A percentile compares a stretch with the other conserved stretches of the same genome.
Evolutionary conservation across 2,113 vertebrate species (phyloP).

Genomic region (Clarias magur): DNA sequence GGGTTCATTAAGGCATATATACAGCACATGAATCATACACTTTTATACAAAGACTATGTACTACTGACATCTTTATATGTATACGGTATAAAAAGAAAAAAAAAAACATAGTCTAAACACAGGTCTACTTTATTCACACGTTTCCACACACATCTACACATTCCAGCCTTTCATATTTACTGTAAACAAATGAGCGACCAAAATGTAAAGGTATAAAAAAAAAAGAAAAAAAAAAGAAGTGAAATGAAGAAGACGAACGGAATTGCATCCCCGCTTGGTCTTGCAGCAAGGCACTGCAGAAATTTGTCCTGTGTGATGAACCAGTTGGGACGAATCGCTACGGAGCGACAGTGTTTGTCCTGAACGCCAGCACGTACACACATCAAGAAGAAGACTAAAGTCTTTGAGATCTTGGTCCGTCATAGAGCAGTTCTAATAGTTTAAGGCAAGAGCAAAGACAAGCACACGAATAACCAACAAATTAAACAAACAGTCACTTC

Average conservation of each 20-base stretch:
- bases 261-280: conserved; percentile 59
- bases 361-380: conserved; percentile 50
- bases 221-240: conserved; percentile 45
- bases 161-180: conserved; percentile 63
- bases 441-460: conserved; percentile 69
- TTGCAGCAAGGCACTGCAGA: conserved; percentile 74
- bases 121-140: conserved; percentile 68
- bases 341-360: conserved; percentile 50
- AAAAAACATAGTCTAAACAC: conserved; percentile 57
- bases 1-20: conserved; percentile 66
- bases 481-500: conserved; percentile 54
- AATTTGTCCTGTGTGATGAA: conserved; percentile 46
- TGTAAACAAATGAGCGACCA: conserved; percentile 72
- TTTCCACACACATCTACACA: conserved; percentile 51
- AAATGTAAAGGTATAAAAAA: conserved; percentile 59
- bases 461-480: background rate
- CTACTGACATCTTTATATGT: conserved; percentile 68
- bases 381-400: conserved; percentile 54
- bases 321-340: conserved; percentile 47
- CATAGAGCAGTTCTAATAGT: conserved; percentile 60
- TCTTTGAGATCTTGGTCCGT: conserved; percentile 69
- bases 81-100: conserved; percentile 60
- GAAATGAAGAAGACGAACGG: conserved; percentile 43
- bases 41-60: conserved; percentile 63
- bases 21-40: conserved; percentile 66